Evolutionary conservation across 2,888 invertebrate genomes (phyloP).

Genomic region (Megastigmus dorsalis): DNA sequence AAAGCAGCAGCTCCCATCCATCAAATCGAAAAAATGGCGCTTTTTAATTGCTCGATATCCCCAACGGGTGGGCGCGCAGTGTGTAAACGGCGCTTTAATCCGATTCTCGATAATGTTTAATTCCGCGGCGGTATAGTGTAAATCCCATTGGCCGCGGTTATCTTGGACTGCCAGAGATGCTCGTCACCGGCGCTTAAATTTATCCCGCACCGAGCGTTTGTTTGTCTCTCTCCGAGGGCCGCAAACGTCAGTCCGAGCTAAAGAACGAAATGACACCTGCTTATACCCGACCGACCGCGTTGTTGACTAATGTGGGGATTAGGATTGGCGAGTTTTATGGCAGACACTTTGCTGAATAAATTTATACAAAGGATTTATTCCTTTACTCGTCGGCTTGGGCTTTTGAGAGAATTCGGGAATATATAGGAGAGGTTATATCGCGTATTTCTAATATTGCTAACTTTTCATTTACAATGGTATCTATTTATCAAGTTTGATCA

Average conservation of each 20-base stretch:
- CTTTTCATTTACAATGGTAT: too few relatives aligned
- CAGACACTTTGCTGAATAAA: too few relatives aligned
- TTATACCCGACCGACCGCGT: background rate
- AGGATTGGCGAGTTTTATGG: too few relatives aligned
- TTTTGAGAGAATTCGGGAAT: too few relatives aligned
- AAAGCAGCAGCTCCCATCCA: too few relatives aligned
- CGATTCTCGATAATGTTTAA: slow-evolving; percentile 55
- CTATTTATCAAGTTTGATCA: too few relatives aligned
- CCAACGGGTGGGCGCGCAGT: background rate
- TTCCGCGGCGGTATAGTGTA: slow-evolving; percentile 18
- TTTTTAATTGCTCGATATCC: slow-evolving; percentile 48
- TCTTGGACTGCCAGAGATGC: slow-evolving; percentile 30
- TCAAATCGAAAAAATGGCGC: slow-evolving; percentile 19
- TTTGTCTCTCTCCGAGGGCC: background rate
- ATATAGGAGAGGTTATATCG: too few relatives aligned
- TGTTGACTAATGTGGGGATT: too few relatives aligned
- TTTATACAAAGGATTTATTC: background rate
- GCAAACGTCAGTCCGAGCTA: too few relatives aligned
- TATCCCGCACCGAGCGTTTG: background rate
- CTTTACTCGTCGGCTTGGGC: too few relatives aligned
- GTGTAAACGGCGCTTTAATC: slow-evolving; percentile 51
- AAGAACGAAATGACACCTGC: too few relatives aligned
- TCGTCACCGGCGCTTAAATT: slow-evolving; percentile 11
- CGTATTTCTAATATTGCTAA: too few relatives aligned
- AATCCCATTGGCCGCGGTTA: slow-evolving; percentile 34